Percentiles rank a stretch among this genome's conserved stretches.
Evolutionary conservation across 2,113 vertebrate species (phyloP).

Genomic region (Mastomys natalensis): DNA sequence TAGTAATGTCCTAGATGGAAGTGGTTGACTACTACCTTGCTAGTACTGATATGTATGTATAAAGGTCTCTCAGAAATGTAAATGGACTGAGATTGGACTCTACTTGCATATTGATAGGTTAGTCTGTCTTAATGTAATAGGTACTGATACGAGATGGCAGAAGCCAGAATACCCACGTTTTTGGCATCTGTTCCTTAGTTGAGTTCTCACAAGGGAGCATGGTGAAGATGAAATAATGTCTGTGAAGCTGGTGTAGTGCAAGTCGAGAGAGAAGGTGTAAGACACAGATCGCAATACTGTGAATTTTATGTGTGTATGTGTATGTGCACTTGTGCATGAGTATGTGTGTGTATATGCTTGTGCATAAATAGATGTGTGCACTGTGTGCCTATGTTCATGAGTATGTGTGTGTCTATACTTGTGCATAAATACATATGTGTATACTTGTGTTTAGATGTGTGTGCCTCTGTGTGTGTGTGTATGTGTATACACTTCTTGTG

Average conservation of each 20-base stretch:
- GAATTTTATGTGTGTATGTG: background rate
- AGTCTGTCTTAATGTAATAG: background rate
- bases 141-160: background rate
- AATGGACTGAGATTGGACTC: background rate
- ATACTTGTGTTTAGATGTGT: background rate
- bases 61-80: background rate
- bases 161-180: background rate
- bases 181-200: background rate
- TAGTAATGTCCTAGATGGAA: background rate
- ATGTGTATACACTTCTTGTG: background rate
- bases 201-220: background rate
- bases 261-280: background rate
- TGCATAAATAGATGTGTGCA: too few species aligned
- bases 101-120: background rate
- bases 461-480: background rate
- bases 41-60: background rate
- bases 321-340: background rate
- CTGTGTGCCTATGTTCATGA: background rate
- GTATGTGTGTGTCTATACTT: too few species aligned
- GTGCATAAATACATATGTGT: too few species aligned
- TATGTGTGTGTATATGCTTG: too few species aligned
- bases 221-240: background rate
- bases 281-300: background rate
- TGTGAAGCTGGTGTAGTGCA: background rate
- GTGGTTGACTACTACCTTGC: background rate